Conservation (phyloP, 2,797 vertebrate genomes). For the Notamacropus eugenii region DNA sequence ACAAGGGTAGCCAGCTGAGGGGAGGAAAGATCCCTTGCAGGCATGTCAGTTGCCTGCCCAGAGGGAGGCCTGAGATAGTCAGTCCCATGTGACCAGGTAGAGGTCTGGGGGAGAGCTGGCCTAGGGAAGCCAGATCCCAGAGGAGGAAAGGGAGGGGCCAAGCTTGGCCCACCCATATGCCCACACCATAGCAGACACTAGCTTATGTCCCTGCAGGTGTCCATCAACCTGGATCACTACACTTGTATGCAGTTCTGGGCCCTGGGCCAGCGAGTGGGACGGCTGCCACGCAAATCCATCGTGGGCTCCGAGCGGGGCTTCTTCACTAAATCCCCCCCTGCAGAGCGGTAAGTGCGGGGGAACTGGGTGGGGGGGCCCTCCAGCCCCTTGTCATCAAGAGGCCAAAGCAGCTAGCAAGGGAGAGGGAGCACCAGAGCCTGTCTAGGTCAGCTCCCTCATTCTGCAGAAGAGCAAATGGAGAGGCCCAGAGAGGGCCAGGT, state of each 20-base stretch:
- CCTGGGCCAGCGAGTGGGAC: constrained; percentile 81
- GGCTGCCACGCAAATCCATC: constrained; percentile 73
- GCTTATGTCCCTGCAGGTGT: constrained; percentile 74
- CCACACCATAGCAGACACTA: neutral
- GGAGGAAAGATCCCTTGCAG: too few species aligned
- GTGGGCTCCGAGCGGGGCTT: constrained; percentile 72
- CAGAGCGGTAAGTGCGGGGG: constrained; percentile 70
- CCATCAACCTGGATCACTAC: constrained; percentile 82
- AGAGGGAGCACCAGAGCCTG: neutral
- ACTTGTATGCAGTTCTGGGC: constrained; percentile 85
- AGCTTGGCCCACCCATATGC: neutral
- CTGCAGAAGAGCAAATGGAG: neutral
- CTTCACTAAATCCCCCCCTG: constrained; percentile 62
- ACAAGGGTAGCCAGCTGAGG: too few species aligned
- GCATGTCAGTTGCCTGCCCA: too few species aligned
- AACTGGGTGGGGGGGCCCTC: neutral
- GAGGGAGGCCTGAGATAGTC: too few species aligned
- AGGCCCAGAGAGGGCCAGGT: neutral
- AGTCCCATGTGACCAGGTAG: too few species aligned
- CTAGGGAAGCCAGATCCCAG: too few species aligned
- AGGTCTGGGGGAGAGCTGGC: too few species aligned
- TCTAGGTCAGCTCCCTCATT: neutral
- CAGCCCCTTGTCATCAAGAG: constrained; percentile 13
- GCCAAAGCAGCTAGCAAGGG: constrained; percentile 51
- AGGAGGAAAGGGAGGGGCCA: neutral